phyloP scores from a whole-genome alignment of 2,888 invertebrate species.

The Malthinus seriepunctatus region DNA sequence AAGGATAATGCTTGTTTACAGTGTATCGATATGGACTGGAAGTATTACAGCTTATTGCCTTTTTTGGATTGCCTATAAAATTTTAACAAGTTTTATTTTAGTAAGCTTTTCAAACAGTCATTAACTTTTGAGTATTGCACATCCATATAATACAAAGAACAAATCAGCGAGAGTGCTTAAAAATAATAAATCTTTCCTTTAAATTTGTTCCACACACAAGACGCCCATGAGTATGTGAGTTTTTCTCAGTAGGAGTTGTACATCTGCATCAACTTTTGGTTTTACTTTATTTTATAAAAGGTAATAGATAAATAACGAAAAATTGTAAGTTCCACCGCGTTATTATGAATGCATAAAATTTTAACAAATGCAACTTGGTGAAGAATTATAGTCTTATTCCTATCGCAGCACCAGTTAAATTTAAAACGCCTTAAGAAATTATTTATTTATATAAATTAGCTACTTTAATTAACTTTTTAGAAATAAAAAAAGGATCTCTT shows the following conservation, averaged over 20 bases:
- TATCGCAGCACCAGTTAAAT: background rate
- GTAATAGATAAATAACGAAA: no score
- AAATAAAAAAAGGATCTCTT: slow-evolving; percentile 1
- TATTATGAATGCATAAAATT: no score
- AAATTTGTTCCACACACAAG: slow-evolving; percentile 11
- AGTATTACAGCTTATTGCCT: background rate
- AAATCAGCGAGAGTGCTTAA: slow-evolving; percentile 9
- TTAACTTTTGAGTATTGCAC: slow-evolving; percentile 1
- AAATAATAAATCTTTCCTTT: slow-evolving; percentile 15
- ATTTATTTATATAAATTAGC: background rate
- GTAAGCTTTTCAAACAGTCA: slow-evolving; percentile 1
- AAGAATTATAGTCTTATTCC: no score
- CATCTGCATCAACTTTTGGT: slow-evolving; percentile 18
- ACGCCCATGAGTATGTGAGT: slow-evolving; percentile 17
- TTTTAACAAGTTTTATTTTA: slow-evolving; percentile 3
- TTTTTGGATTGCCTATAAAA: background rate
- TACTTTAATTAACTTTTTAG: background rate
- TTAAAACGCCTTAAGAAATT: background rate
- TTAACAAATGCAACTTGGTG: no score
- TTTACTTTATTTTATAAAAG: background rate
- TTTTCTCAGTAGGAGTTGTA: slow-evolving; percentile 14
- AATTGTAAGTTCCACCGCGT: no score
- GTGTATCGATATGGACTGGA: no score
- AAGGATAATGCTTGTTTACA: no score
- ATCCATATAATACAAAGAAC: background rate